Evolutionary conservation across 1,140 invertebrate genomes (phyloP).

Genomic region (Platyura marginata): DNA sequence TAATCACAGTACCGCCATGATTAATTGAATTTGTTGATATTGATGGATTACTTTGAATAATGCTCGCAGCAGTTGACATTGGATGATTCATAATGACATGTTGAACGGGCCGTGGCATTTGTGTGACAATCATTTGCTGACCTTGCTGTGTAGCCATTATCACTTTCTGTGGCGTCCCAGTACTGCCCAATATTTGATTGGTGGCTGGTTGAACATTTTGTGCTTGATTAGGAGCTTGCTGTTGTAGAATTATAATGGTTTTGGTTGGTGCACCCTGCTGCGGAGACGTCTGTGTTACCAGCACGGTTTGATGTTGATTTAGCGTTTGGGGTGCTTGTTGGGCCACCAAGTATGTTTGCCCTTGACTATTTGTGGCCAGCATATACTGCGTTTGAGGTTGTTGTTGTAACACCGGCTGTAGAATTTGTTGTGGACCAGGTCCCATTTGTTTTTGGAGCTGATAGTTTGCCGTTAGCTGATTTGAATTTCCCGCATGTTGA

Average conservation of each 20-base stretch:
- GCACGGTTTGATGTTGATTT: constrained; percentile 13
- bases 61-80: neutral
- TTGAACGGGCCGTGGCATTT: constrained; percentile 17
- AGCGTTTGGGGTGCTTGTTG: constrained; percentile 9
- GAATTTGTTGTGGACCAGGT: constrained; percentile 15
- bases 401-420: constrained; percentile 7
- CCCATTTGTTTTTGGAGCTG: constrained; percentile 20
- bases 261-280: constrained; percentile 37
- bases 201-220: constrained; percentile 8
- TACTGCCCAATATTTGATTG: constrained; percentile 17
- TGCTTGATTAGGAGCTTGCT: constrained; percentile 29
- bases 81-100: constrained; percentile 17
- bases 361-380: constrained; percentile 20
- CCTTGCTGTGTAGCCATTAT: constrained; percentile 45
- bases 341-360: constrained; percentile 38
- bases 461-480: constrained; percentile 20
- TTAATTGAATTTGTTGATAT: constrained; percentile 4
- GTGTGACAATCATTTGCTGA: constrained; percentile 40
- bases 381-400: constrained; percentile 17
- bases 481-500: constrained; percentile 16
- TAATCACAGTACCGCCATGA: neutral
- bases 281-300: constrained; percentile 21
- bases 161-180: constrained; percentile 28
- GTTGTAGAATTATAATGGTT: constrained; percentile 53
- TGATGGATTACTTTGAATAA: neutral